A percentile compares a stretch with the other conserved stretches of the same genome.
Evolutionary conservation across 2,888 invertebrate species (phyloP).

Genomic region (Macrosoma leucophasiata): DNA sequence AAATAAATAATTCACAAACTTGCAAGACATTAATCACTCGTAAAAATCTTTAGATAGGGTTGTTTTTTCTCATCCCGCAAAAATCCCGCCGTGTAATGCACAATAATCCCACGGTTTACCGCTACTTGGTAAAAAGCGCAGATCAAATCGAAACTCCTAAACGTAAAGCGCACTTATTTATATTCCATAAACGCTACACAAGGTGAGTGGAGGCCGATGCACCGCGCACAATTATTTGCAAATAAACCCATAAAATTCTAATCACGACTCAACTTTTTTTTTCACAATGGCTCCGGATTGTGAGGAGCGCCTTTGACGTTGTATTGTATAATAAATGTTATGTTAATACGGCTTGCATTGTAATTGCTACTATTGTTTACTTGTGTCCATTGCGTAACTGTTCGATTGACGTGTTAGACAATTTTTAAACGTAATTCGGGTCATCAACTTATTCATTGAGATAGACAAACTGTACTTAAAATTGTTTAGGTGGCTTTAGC

Average conservation of each 20-base stretch:
- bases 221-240: constrained; percentile 59
- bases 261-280: constrained; percentile 40
- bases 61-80: no score
- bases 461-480: no score
- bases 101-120: constrained; percentile 24
- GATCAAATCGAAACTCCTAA: constrained; percentile 25
- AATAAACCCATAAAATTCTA: constrained; percentile 46
- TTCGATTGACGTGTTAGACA: constrained; percentile 27
- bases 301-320: constrained; percentile 33
- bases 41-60: no score
- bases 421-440: constrained; percentile 21
- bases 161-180: constrained; percentile 39
- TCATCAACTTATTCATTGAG: constrained; percentile 19
- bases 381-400: constrained; percentile 48
- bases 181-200: constrained; percentile 53
- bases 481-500: no score
- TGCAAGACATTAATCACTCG: no score
- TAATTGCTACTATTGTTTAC: constrained; percentile 39
- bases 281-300: constrained; percentile 42
- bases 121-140: constrained; percentile 20
- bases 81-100: no score
- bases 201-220: constrained; percentile 66
- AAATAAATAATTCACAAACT: no score
- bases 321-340: constrained; percentile 45
- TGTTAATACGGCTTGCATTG: constrained; percentile 45